These are phyloP conservation scores for Julus scandinavius DNA, from an alignment of 2,888 invertebrate genomes.

Conservation along the genomic window DNA sequence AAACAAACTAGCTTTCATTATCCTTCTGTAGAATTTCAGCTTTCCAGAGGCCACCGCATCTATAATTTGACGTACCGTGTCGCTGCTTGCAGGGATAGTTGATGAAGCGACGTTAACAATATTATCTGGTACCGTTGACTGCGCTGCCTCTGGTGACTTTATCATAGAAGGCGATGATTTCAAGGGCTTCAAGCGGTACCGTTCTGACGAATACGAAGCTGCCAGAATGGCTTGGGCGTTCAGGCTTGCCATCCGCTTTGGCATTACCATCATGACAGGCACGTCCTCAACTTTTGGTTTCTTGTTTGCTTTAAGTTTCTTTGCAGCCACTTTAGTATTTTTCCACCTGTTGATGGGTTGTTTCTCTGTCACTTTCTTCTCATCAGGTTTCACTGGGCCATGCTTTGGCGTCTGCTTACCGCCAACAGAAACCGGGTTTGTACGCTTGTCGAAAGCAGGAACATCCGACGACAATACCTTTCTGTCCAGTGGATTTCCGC, in stretches of 20 bases:
- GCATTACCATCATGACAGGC: constrained; percentile 73
- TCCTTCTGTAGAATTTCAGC: neutral
- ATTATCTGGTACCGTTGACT: neutral
- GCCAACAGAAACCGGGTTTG: neutral
- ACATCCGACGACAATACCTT: neutral
- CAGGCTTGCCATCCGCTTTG: constrained; percentile 90
- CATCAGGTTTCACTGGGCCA: neutral
- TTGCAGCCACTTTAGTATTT: constrained; percentile 1
- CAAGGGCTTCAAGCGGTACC: constrained; percentile 15
- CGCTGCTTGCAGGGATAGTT: neutral
- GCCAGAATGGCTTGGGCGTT: constrained; percentile 91
- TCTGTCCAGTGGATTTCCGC: neutral
- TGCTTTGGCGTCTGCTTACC: neutral
- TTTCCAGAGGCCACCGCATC: constrained; percentile 49
- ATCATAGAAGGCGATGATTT: neutral
- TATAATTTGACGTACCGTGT: constrained; percentile 44
- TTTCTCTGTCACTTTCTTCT: constrained; percentile 58
- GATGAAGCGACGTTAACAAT: neutral
- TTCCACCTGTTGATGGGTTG: neutral
- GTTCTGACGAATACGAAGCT: constrained; percentile 75
- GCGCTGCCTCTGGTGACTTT: neutral
- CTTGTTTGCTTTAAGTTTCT: neutral
- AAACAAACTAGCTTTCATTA: neutral
- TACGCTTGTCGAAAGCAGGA: neutral
- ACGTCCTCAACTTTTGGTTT: neutral